Evolutionary conservation across 2,113 vertebrate genomes (phyloP).

Genomic region (Lepus americanus): DNA sequence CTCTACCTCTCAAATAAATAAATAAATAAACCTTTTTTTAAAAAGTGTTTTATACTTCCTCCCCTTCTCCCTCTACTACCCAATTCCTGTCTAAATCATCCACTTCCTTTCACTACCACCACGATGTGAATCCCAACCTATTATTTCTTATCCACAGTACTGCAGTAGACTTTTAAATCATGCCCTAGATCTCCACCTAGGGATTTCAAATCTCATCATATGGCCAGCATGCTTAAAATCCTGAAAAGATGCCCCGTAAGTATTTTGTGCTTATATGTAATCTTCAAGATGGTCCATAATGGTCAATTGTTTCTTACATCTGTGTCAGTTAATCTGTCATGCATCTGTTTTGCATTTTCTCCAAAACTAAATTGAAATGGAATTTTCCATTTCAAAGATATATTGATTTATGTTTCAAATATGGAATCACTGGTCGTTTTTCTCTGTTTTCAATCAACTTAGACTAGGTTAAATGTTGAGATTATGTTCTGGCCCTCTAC

Average conservation of each 20-base stretch:
- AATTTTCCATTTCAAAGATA: neutral
- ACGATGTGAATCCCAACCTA: neutral
- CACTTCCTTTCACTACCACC: neutral
- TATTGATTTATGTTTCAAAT: neutral
- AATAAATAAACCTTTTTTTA: too few species aligned
- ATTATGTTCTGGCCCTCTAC: neutral
- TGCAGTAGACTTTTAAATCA: neutral
- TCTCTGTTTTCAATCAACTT: neutral
- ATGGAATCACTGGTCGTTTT: neutral
- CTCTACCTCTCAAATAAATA: too few species aligned
- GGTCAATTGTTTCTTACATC: neutral
- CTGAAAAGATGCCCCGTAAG: neutral
- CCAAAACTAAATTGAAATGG: neutral
- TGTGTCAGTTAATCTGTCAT: neutral
- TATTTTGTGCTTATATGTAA: neutral
- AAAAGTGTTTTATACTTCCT: neutral
- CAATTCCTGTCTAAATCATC: neutral
- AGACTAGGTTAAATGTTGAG: neutral
- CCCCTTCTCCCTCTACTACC: neutral
- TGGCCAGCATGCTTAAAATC: neutral
- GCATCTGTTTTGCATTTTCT: neutral
- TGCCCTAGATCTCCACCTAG: neutral
- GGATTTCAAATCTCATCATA: neutral
- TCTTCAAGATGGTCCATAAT: neutral
- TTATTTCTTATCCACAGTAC: neutral